A percentile compares a stretch with the other conserved stretches of the same genome.
Evolutionary conservation across 2,888 invertebrate genomes (phyloP).

Genomic region (Thereva nobilitata): DNA sequence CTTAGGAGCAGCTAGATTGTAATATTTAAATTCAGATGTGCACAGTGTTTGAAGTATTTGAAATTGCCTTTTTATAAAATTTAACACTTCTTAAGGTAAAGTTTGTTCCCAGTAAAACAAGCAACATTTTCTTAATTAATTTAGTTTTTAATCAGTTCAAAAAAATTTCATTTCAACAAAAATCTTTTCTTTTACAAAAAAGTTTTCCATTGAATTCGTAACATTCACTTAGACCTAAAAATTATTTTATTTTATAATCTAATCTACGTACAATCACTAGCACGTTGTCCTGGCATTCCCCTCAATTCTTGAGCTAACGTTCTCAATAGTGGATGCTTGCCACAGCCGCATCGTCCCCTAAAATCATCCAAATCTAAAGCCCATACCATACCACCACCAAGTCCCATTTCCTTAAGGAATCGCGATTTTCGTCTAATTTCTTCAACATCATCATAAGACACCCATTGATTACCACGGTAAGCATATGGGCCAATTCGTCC

Average conservation of each 20-base stretch:
- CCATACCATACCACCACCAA: conserved; percentile 79
- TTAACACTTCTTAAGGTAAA: too few species aligned
- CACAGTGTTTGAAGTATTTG: too few species aligned
- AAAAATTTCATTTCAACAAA: neutral
- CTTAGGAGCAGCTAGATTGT: too few species aligned
- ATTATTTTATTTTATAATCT: conserved; percentile 1
- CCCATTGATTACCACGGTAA: conserved; percentile 74
- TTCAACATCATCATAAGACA: conserved; percentile 72
- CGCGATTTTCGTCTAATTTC: conserved; percentile 68
- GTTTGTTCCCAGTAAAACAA: too few species aligned
- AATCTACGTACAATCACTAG: conserved; percentile 59
- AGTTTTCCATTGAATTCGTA: neutral
- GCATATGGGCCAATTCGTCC: conserved; percentile 75
- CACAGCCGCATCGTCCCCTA: conserved; percentile 69
- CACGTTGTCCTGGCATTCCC: conserved; percentile 57
- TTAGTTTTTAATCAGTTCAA: too few species aligned
- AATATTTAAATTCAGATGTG: too few species aligned
- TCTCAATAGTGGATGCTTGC: conserved; percentile 68
- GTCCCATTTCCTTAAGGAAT: conserved; percentile 62
- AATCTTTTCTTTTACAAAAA: conserved; percentile 6
- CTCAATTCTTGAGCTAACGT: conserved; percentile 66
- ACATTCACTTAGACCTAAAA: conserved; percentile 7
- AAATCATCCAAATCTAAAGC: conserved; percentile 80
- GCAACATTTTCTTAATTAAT: too few species aligned
- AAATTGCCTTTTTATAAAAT: too few species aligned